Evolutionary conservation across 1,140 invertebrate genomes (phyloP).

Genomic region (Sweltsa coloradensis): DNA sequence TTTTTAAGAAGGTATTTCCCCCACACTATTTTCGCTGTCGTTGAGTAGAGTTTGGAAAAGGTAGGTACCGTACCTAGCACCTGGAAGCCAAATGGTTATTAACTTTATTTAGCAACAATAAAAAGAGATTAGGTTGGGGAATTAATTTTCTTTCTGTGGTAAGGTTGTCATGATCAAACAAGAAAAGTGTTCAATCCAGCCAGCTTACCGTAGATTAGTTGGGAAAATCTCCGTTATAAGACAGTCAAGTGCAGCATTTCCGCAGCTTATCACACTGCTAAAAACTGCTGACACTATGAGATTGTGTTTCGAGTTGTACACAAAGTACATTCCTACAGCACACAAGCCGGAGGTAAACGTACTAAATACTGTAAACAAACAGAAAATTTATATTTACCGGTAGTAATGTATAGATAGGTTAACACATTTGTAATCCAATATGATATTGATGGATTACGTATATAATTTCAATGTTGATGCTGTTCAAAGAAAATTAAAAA

Average conservation of each 20-base stretch:
- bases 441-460: no score
- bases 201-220: slow-evolving; percentile 56
- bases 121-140: no score
- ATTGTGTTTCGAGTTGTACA: slow-evolving; percentile 69
- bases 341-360: slow-evolving; percentile 73
- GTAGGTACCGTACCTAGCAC: no score
- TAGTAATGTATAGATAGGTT: not conserved
- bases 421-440: no score
- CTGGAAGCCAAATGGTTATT: no score
- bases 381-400: not conserved
- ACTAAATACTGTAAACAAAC: slow-evolving; percentile 55
- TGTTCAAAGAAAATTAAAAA: no score
- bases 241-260: slow-evolving; percentile 76
- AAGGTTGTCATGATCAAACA: not conserved
- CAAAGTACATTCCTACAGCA: slow-evolving; percentile 73
- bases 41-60: no score
- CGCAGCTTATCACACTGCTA: slow-evolving; percentile 76
- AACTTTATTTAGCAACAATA: no score
- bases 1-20: no score
- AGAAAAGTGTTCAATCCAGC: no score
- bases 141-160: not conserved
- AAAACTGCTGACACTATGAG: slow-evolving; percentile 72
- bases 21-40: no score
- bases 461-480: no score
- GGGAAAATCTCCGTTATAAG: slow-evolving; percentile 81